Evolutionary conservation across 2,113 vertebrate genomes (phyloP).

Genomic region (Chinchilla lanigera): DNA sequence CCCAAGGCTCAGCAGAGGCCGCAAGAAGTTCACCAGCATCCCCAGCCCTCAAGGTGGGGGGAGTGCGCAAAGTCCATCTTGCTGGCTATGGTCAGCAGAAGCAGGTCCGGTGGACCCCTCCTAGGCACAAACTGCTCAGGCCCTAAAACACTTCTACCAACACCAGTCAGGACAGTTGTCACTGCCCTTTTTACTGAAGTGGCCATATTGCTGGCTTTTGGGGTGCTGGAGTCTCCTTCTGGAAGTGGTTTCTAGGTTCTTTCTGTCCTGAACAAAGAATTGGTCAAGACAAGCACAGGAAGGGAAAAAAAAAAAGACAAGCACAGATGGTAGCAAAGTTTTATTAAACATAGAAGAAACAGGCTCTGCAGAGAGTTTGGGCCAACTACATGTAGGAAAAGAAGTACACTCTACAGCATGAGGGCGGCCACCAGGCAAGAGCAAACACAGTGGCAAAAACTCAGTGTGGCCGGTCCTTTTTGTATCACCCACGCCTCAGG

Average conservation of each 20-base stretch:
- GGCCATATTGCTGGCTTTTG: not conserved
- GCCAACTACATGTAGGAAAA: not conserved
- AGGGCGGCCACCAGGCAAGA: not conserved
- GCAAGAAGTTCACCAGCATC: not conserved
- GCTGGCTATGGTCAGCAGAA: not conserved
- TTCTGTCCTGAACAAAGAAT: not conserved
- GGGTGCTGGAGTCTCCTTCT: not conserved
- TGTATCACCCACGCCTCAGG: not conserved
- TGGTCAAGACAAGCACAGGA: not conserved
- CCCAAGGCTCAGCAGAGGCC: not conserved
- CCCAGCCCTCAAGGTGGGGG: not conserved
- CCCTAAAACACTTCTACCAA: not conserved
- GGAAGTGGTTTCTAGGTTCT: not conserved
- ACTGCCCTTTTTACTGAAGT: not conserved
- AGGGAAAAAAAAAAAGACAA: not conserved
- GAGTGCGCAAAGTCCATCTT: not conserved
- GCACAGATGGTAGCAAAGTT: not conserved
- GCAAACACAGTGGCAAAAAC: not conserved
- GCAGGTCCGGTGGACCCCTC: not conserved
- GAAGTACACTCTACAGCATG: not conserved
- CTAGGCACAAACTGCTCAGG: not conserved
- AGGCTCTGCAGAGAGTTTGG: not conserved
- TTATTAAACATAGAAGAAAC: not conserved
- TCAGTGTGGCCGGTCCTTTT: not conserved
- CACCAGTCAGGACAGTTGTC: not conserved